Base-by-base conservation (phyloP, 2,113 vertebrate genomes). In the Lycocorax pyrrhopterus region DNA sequence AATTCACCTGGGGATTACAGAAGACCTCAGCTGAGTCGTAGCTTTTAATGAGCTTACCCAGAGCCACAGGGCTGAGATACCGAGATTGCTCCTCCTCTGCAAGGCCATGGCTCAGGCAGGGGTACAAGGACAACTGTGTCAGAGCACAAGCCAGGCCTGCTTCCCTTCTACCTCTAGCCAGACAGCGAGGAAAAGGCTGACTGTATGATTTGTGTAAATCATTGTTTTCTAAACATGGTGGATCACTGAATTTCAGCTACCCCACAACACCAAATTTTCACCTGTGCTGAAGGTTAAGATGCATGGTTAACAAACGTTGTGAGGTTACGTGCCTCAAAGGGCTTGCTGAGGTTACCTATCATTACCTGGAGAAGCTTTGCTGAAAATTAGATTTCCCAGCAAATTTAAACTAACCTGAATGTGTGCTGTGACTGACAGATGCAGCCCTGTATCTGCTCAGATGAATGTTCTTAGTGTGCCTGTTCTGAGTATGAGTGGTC, bases 1-100 rank as follows among this genome's bases (percentile, higher is more conserved):
- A 60, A 25, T 94, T 92, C 94, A 58, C 69, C 63, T 78, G 60
- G 44, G 64, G 89, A 93, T 89, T 89, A 86, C 69, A 20, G 84
- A 82, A 68, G 43, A 87, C 62, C 68, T 89, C 68, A 75, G 26
- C 41, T 10, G 43, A 92, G 73, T 52, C 1, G 4, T 55, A 43
- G 85, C 47, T 81, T 90, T 92, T 90, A 96, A 90, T 21, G 53
- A 81, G 62, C 27, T 96, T 88, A 94, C 1, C 4, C 67, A 58
- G 71, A 69, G 51, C 67, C 64, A 9, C 64, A 21, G 37, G 33
- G n/a, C 62, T 75, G 60, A 75, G 85, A 85, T 78, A 52, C 3
- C 5, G 37, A 33, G 41, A 22, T 44, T 56, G 8, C 22, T 75
- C 47, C 37, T 77, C 15, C 56, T 41, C 63, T 35, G 64, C 55